Base-by-base conservation (phyloP, 2,888 invertebrate species). In the Uropetala carovei region DNA sequence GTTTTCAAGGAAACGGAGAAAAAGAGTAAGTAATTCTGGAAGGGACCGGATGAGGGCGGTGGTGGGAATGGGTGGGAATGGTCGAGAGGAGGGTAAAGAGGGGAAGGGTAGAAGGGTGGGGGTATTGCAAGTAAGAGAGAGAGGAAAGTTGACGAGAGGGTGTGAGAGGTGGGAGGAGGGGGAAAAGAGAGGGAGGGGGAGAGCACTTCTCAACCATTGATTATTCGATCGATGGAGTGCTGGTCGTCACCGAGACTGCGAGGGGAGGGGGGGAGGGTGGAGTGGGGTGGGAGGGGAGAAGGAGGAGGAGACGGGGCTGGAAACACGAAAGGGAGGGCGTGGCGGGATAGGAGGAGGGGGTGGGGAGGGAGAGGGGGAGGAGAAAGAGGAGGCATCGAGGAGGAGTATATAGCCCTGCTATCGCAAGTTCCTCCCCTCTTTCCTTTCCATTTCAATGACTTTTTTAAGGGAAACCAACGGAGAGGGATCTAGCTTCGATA, bases 171-270 rank as follows among this genome's bases (percentile, higher is more conserved):
- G n/a, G n/a, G 75, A 9, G 75, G 3, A 27, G 0, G n/a, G 22
- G 22, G 10, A 30, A 22, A 1, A 0, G 30, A 5, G 30, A 10
- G 11, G 27, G 43, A 43, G 16, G 30, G 18, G 58, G 22, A 58
- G 22, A 30, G 60, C 86, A 60, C 30, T 60, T 60, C 86, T 60
- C 60, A 59, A 30, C 86, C 86, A 86, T 86, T 86, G 86, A 86
- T 86, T 86, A 86, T 86, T 86, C 86, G 86, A 60, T 86, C 86
- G 86, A 86, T 86, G 86, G 59, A 86, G 86, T 60, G 86, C 59
- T 86, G 86, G 86, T 60, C 86, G 86, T 86, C 86, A 60, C 86
- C 85, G 82, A 82, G 82, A 82, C 82, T 82, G 82, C 82, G 5
- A 0, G 27, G 16, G 64, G n/a, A 83, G 83, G 18, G 56, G 22